Base-by-base conservation (phyloP, 1,140 invertebrate species). In the Bombus waltoni region DNA sequence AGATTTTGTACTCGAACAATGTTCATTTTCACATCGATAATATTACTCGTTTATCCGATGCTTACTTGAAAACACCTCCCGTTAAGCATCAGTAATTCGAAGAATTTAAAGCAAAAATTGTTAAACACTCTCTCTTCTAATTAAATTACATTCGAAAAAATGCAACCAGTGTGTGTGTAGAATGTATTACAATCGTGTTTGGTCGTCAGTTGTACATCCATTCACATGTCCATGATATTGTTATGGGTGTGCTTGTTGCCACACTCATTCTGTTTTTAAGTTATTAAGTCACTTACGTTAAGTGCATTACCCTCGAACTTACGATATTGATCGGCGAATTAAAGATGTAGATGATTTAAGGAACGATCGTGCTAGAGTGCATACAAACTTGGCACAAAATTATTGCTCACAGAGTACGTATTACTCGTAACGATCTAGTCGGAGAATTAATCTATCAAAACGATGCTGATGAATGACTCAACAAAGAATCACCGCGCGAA, bases 31-130 rank as follows among this genome's bases (percentile, higher is more conserved):
- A 11, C 68, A 18, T 47, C 38, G 81, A 72, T 47, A 86, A 65
- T 62, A n/a, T 68, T 40, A n/a, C 18, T 62, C 68, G 25, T 71
- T 65, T 47, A 28, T 65, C 72, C 59, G 57, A 38, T 89, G 83
- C 88, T 86, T 85, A 86, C 70, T 81, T 18, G 72, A 53, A 79
- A 73, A 78, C n/a, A 74, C 42, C 77, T 80, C 68, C n/a, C 79
- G n/a, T 70, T 68, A 62, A 85, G 59, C 76, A 59, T 87, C 85
- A 40, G 8, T 77, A 83, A 70, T 83, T 78, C 25, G 22, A 57
- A 42, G 35, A 70, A 77, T 77, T 70, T 42, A n/a, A 78, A 70
- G 9, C 62, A 32, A 75, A 65, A 70, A 40, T 1, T 3, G 18
- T 84, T 47, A 42, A 76, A 83, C 57, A 42, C 38, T 78, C 1